These are phyloP conservation scores for Manduca sexta DNA, from an alignment of 1,140 invertebrate species.

Conservation along the genomic window DNA sequence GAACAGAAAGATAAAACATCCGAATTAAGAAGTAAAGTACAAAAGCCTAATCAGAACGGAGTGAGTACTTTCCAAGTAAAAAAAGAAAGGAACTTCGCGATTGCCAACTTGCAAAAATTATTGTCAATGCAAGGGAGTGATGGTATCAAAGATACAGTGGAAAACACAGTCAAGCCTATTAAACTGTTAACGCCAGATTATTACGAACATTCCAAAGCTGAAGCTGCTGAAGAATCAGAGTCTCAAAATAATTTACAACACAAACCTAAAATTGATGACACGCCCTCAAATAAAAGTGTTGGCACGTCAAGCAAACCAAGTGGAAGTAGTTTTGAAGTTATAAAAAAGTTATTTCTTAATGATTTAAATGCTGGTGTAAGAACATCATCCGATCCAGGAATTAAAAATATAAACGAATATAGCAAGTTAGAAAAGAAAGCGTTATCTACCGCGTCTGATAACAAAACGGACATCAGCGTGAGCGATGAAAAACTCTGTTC, in stretches of 20 bases:
- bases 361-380: too few species aligned
- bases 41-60: constrained; percentile 9
- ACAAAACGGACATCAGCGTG: too few species aligned
- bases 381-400: too few species aligned
- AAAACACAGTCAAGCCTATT: constrained; percentile 8
- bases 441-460: too few species aligned
- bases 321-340: too few species aligned
- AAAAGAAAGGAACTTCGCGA: constrained; percentile 40
- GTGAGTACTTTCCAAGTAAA: constrained; percentile 25
- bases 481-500: not conserved
- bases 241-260: not conserved
- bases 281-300: too few species aligned
- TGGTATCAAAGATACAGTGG: constrained; percentile 10
- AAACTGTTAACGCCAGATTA: constrained; percentile 33
- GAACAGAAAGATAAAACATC: constrained; percentile 1
- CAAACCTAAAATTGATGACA: too few species aligned
- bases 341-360: too few species aligned
- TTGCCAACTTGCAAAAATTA: constrained; percentile 16
- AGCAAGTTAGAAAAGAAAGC: too few species aligned
- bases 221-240: not conserved
- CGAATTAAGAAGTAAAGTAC: not conserved
- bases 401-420: too few species aligned
- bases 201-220: constrained; percentile 15
- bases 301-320: too few species aligned
- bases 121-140: not conserved